Conservation (phyloP, 2,888 invertebrate genomes). For the Synanthedon myopaeformis region DNA sequence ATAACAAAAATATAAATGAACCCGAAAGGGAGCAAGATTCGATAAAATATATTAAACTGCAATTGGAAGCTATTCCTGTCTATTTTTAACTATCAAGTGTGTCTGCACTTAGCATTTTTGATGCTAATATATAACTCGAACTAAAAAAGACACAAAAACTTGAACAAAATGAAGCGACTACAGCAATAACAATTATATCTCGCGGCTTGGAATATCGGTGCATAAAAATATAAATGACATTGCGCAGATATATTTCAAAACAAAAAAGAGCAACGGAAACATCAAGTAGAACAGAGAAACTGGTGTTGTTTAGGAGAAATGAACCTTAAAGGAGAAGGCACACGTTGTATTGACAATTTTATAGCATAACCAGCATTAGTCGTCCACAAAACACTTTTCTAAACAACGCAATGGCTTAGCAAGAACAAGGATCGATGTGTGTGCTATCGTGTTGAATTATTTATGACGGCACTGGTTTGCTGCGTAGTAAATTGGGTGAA, state of each 20-base stretch:
- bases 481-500: conserved; percentile 50
- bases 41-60: conserved; percentile 42
- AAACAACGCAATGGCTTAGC: conserved; percentile 41
- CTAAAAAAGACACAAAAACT: not conserved
- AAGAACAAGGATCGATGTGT: conserved; percentile 45
- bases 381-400: conserved; percentile 22
- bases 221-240: not conserved
- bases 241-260: conserved; percentile 3
- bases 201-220: not conserved
- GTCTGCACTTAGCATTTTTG: conserved; percentile 11
- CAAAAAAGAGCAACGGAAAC: conserved; percentile 10
- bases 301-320: too few species aligned
- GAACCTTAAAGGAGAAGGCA: too few species aligned
- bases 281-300: conserved; percentile 6
- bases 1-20: conserved; percentile 11
- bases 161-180: not conserved
- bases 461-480: conserved; percentile 51
- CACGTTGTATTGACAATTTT: too few species aligned
- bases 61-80: conserved; percentile 46
- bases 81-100: conserved; percentile 16
- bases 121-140: conserved; percentile 8
- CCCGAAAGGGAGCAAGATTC: conserved; percentile 16
- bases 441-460: conserved; percentile 53
- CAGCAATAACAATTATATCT: not conserved
- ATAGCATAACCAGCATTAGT: not conserved